phyloP scores from a whole-genome alignment of 2,797 vertebrate genomes.

The Pangasius djambal region DNA sequence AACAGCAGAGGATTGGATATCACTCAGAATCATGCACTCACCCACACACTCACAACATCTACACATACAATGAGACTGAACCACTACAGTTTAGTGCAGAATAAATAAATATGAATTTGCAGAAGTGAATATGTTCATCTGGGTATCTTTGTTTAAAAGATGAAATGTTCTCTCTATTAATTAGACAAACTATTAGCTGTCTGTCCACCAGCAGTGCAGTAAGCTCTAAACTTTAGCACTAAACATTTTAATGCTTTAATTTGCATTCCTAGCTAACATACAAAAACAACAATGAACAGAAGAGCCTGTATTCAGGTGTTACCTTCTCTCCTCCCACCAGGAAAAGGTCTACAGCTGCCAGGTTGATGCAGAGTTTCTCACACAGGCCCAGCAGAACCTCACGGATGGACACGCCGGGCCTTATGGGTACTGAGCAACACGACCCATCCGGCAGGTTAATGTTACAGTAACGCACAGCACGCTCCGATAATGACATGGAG shows the following conservation, averaged over 20 bases:
- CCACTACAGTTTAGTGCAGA: neutral
- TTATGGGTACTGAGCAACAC: slow-evolving; percentile 82
- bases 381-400: slow-evolving; percentile 91
- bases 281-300: neutral
- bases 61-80: neutral
- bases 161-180: neutral
- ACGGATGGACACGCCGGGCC: slow-evolving; percentile 87
- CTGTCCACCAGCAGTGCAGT: neutral
- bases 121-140: neutral
- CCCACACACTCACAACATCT: slow-evolving; percentile 8
- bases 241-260: neutral
- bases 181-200: neutral
- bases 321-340: slow-evolving; percentile 97
- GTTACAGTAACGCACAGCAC: slow-evolving; percentile 85
- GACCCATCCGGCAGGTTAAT: slow-evolving; percentile 91
- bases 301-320: slow-evolving; percentile 45
- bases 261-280: neutral
- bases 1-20: slow-evolving; percentile 45
- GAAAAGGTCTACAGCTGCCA: slow-evolving; percentile 95
- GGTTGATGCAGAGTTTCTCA: slow-evolving; percentile 90
- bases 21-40: slow-evolving; percentile 14
- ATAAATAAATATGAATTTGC: neutral
- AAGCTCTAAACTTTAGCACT: neutral
- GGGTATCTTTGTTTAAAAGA: neutral
- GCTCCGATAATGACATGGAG: slow-evolving; percentile 74